A percentile compares a stretch with the other conserved stretches of the same genome.
These are phyloP conservation scores for Yponomeuta malinellus DNA, from an alignment of 2,888 invertebrate species.

Conservation along the genomic window DNA sequence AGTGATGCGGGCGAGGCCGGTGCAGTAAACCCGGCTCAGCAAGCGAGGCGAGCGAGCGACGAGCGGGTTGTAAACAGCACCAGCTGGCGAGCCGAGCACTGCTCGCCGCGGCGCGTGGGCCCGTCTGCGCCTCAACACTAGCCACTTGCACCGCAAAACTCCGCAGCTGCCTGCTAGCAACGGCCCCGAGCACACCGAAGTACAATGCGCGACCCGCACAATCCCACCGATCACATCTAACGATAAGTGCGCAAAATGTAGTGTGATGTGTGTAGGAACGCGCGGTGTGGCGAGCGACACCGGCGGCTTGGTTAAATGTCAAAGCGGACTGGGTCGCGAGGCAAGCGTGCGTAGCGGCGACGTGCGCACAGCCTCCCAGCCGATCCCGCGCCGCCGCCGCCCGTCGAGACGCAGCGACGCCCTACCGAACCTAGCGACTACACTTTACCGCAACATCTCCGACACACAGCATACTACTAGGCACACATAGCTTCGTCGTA, in stretches of 20 bases:
- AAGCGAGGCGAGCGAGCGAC: slow-evolving; percentile 37
- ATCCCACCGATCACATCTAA: neutral
- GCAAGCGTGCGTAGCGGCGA: slow-evolving; percentile 63
- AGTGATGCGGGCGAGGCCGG: slow-evolving; percentile 37
- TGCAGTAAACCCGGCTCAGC: slow-evolving; percentile 46
- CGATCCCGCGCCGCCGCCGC: slow-evolving; percentile 29
- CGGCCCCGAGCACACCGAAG: neutral
- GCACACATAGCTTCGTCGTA: neutral
- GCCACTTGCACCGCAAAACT: slow-evolving; percentile 8
- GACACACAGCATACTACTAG: slow-evolving; percentile 3
- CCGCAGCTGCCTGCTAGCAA: slow-evolving; percentile 11
- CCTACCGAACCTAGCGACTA: slow-evolving; percentile 58
- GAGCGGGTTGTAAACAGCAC: slow-evolving; percentile 60
- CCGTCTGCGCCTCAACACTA: slow-evolving; percentile 3
- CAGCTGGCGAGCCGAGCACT: slow-evolving; percentile 29
- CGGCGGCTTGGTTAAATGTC: slow-evolving; percentile 66
- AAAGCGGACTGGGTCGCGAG: slow-evolving; percentile 69
- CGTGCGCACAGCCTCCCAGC: slow-evolving; percentile 52
- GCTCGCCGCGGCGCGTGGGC: neutral
- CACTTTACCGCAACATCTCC: slow-evolving; percentile 45
- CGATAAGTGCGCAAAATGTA: slow-evolving; percentile 38
- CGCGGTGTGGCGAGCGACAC: slow-evolving; percentile 51
- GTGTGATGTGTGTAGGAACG: slow-evolving; percentile 43
- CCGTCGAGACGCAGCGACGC: slow-evolving; percentile 73
- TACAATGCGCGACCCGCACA: slow-evolving; percentile 10